Evolutionary conservation across 2,113 vertebrate genomes (phyloP).

Genomic region (Fregetta grallaria): DNA sequence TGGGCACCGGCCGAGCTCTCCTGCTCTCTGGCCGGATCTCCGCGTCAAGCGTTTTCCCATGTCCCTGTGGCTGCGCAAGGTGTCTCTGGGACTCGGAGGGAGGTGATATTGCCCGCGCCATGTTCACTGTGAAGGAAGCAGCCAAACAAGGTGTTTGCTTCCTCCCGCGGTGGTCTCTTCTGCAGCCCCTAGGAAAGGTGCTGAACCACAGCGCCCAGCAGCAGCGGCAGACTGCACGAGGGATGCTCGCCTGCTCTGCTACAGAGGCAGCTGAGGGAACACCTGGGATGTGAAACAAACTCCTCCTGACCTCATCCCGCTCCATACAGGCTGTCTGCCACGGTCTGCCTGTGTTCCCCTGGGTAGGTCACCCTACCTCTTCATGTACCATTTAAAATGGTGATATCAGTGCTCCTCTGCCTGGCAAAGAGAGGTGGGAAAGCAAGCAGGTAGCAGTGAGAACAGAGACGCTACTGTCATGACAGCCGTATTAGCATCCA

Average conservation of each 20-base stretch:
- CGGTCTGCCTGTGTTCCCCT: rapidly evolving
- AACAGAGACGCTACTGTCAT: neutral
- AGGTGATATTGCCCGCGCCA: rapidly evolving
- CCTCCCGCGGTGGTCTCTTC: neutral
- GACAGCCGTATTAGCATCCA: neutral
- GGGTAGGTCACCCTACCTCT: neutral
- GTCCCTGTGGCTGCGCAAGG: rapidly evolving
- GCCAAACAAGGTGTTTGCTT: neutral
- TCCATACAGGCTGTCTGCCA: neutral
- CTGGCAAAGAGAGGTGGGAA: neutral
- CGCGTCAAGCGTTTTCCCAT: rapidly evolving
- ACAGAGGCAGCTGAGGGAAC: rapidly evolving
- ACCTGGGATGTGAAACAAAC: neutral
- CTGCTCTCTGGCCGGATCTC: rapidly evolving
- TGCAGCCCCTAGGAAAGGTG: neutral
- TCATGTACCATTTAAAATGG: neutral
- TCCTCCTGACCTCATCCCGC: neutral
- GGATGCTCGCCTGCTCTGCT: neutral
- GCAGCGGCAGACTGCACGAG: neutral
- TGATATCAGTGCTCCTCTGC: neutral
- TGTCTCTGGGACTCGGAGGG: rapidly evolving
- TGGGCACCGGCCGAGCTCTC: neutral
- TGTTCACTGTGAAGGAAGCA: neutral
- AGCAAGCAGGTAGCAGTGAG: neutral
- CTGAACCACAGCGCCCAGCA: neutral